Percentiles rank a stretch among this genome's conserved stretches.
Conservation (phyloP, 2,113 vertebrate genomes). For the Sialia sialis region DNA sequence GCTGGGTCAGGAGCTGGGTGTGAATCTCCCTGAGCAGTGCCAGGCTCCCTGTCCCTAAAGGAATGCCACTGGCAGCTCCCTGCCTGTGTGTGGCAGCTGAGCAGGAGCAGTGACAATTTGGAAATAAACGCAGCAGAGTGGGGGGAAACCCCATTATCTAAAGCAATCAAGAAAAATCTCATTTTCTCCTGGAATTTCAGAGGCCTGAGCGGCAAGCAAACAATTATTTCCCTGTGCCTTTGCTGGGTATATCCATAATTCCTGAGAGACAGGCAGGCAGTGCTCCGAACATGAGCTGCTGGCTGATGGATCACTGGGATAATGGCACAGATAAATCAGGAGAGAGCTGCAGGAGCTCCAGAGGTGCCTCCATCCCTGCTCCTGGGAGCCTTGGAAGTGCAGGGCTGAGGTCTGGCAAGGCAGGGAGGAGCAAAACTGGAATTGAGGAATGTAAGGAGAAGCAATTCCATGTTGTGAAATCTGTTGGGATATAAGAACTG, state of each 20-base stretch:
- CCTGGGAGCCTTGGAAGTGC: neutral
- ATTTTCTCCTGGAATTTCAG: neutral
- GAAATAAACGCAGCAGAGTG: neutral
- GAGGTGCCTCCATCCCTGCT: neutral
- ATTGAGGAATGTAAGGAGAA: neutral
- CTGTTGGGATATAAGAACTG: neutral
- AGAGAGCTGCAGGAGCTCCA: neutral
- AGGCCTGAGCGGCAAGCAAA: neutral
- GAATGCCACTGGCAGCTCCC: neutral
- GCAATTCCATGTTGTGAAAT: neutral
- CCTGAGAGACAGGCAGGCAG: neutral
- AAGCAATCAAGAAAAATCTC: neutral
- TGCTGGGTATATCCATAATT: neutral
- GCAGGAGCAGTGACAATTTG: neutral
- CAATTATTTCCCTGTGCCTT: neutral
- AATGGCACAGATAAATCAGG: neutral
- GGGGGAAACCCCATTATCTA: neutral
- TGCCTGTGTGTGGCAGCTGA: neutral
- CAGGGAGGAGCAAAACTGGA: neutral
- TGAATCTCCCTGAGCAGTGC: neutral
- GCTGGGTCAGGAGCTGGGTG: neutral
- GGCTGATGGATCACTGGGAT: neutral
- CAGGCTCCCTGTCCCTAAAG: neutral
- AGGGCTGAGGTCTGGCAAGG: neutral
- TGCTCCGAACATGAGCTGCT: neutral